These are phyloP conservation scores for Cyclargus thomasi DNA, from an alignment of 1,140 invertebrate genomes.

Conservation along the genomic window DNA sequence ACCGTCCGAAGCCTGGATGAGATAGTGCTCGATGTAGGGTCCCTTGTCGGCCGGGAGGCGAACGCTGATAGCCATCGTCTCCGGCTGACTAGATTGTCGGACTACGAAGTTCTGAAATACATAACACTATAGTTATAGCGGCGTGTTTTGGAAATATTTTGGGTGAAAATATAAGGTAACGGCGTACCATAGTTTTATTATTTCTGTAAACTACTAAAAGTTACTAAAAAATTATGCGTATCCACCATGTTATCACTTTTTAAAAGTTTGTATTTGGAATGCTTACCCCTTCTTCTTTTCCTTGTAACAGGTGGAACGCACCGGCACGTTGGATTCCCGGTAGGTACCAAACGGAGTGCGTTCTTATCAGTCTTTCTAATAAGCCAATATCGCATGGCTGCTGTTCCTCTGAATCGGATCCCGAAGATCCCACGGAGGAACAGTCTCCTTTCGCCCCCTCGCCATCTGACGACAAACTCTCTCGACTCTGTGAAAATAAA, in stretches of 20 bases:
- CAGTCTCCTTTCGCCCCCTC: constrained; percentile 70
- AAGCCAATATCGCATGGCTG: constrained; percentile 87
- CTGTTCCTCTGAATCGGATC: constrained; percentile 65
- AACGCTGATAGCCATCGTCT: constrained; percentile 96
- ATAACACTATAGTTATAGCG: too few relatives aligned
- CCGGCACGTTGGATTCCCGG: constrained; percentile 94
- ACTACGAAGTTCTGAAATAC: constrained; percentile 91
- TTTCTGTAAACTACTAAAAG: too few relatives aligned
- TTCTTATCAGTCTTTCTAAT: constrained; percentile 90
- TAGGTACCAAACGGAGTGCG: constrained; percentile 96
- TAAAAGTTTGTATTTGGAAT: too few relatives aligned
- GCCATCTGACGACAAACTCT: constrained; percentile 68
- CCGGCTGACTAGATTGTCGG: constrained; percentile 91
- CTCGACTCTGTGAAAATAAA: constrained; percentile 63
- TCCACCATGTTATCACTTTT: too few relatives aligned
- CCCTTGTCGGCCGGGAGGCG: constrained; percentile 89
- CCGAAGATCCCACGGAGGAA: constrained; percentile 62
- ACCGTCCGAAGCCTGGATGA: constrained; percentile 89
- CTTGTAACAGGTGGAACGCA: constrained; percentile 93
- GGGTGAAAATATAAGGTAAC: too few relatives aligned
- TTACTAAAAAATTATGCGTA: too few relatives aligned
- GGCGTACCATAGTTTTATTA: too few relatives aligned
- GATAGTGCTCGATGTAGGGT: constrained; percentile 95
- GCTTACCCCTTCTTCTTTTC: constrained; percentile 93
- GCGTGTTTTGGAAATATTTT: too few relatives aligned